Base-by-base conservation (phyloP, 2,888 invertebrate species). In the Clivina fossor region DNA sequence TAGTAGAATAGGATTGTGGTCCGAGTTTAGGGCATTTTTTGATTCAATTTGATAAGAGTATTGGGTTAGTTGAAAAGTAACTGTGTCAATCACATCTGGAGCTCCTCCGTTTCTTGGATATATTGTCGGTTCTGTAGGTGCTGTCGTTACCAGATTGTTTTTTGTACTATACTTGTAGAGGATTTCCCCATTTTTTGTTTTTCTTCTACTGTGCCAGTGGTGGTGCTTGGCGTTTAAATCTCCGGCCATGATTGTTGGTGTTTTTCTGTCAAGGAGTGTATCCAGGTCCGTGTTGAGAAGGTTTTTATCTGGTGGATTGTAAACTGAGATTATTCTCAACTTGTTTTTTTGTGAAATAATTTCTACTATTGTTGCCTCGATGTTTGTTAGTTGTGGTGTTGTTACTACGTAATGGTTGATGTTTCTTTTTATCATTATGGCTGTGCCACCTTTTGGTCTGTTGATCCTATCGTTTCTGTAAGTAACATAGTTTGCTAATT, bases 141-240 rank as follows among this genome's bases (percentile, higher is more conserved):
- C 40, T 20, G 24, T 22, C n/a, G 24, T 15, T 3, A n/a, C 5
- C 1, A 22, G 11, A 15, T 40, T 24, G 22, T 19, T 4, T 1
- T 22, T 4, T 11, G 20, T 20, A 1, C 3, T 3, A 24, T n/a
- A 40, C n/a, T 40, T 22, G 4, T 8, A n/a, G 3, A 40, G 22
- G 7, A 9, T 40, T 3, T 19, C n/a, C 7, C 40, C 40, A n/a
- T 40, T 38, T 18, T 11, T 15, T 18, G 18, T 38, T 1, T 9
- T 18, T 20, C 2, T 4, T 2, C 38, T 7, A 9, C 38, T 38
- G 18, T 38, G 18, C 38, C 18, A 38, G 7, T 18, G 19, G 9
- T 18, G 38, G 16, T 38, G 8, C 20, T 38, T 18, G 38, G n/a
- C 18, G 3, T 38, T 38, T 9, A 38, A 38, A 5, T 38, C 38